Evolutionary conservation across 2,113 vertebrate species (phyloP).

Genomic region (Barnardius zonarius): DNA sequence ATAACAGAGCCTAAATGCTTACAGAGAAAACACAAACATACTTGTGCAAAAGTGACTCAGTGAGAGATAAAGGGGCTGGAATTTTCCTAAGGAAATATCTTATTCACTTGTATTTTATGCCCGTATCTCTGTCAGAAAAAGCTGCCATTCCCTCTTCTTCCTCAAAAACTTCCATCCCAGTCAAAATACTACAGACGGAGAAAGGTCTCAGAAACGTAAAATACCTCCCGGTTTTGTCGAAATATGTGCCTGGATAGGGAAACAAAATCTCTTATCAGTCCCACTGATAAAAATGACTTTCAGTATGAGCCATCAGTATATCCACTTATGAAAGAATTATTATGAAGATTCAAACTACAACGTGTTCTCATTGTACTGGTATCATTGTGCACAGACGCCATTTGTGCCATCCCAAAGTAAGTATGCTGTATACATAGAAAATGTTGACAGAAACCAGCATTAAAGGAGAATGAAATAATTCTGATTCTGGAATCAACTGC

Average conservation of each 20-base stretch:
- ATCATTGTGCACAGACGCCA: neutral
- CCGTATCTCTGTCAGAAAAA: slow-evolving; percentile 1
- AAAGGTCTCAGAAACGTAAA: neutral
- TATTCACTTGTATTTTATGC: slow-evolving; percentile 16
- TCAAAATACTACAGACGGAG: neutral
- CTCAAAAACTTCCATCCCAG: neutral
- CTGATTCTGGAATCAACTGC: neutral
- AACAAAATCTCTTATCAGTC: neutral
- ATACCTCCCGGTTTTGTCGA: neutral
- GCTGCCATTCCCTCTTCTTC: neutral
- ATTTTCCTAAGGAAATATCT: slow-evolving; percentile 50
- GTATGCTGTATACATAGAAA: neutral
- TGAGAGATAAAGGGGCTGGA: slow-evolving; percentile 47
- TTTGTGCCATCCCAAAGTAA: neutral
- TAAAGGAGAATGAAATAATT: neutral
- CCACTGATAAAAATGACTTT: neutral
- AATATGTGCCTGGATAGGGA: neutral
- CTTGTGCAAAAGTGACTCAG: slow-evolving; percentile 32
- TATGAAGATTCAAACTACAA: neutral
- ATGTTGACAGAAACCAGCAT: neutral
- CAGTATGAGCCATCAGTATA: neutral
- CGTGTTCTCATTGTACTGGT: too few relatives aligned
- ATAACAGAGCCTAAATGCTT: slow-evolving; percentile 10
- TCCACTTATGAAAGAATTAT: neutral
- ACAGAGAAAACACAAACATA: slow-evolving; percentile 40